A percentile compares a stretch with the other conserved stretches of the same genome.
Conservation (phyloP, 2,113 vertebrate species). For the Phoenicopterus ruber region DNA sequence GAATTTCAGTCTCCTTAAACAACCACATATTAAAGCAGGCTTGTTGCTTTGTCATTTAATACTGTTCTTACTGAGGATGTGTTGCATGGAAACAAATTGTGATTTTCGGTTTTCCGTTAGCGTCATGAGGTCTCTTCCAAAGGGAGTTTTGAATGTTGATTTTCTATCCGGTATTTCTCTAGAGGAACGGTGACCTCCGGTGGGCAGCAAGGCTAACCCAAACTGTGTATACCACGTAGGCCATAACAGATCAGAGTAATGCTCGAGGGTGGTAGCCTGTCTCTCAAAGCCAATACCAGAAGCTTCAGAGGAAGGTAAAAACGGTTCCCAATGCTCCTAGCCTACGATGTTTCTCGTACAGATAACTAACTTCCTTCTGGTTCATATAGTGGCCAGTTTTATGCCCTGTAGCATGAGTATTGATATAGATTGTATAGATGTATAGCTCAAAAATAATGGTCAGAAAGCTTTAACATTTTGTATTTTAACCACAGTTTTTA, state of each 20-base stretch:
- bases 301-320: not conserved
- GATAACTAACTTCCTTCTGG: not conserved
- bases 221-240: not conserved
- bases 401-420: not conserved
- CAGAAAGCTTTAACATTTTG: not conserved
- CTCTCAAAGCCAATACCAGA: not conserved
- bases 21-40: not conserved
- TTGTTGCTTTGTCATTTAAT: not conserved
- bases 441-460: not conserved
- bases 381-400: not conserved
- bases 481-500: not conserved
- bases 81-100: not conserved
- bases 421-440: not conserved
- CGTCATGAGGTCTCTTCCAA: not conserved
- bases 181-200: constrained; percentile 2
- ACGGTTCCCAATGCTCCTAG: not conserved
- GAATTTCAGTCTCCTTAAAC: not conserved
- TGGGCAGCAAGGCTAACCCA: not conserved
- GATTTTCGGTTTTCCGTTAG: not conserved
- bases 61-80: not conserved
- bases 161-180: not conserved
- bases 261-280: not conserved
- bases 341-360: not conserved
- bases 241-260: not conserved
- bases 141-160: not conserved